Percentiles rank a stretch among this genome's conserved stretches.
Evolutionary conservation across 2,797 vertebrate genomes (phyloP).

Genomic region (Hydrocynus forskahlii): DNA sequence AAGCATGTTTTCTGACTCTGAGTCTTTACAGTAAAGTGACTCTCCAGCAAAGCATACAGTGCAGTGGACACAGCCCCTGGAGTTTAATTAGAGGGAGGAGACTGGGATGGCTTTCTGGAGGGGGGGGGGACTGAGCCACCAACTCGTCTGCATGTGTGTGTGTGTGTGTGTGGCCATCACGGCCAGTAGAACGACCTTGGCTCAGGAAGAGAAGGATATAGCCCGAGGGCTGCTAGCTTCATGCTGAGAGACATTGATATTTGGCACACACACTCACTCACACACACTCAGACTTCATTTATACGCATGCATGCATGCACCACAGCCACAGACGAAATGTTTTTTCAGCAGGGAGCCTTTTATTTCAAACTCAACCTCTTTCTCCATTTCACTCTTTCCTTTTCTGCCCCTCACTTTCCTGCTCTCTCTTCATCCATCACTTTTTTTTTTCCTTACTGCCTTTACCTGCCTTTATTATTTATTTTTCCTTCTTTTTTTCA

Average conservation of each 20-base stretch:
- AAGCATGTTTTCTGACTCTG: background rate
- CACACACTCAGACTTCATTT: constrained; percentile 56
- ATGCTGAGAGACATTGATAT: constrained; percentile 71
- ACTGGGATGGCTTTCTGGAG: background rate
- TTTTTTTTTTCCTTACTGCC: constrained; percentile 3
- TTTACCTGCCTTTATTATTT: constrained; percentile 7
- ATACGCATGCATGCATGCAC: constrained; percentile 62
- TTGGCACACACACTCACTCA: constrained; percentile 57
- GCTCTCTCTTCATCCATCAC: constrained; percentile 21
- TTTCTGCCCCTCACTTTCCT: background rate
- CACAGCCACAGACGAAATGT: background rate
- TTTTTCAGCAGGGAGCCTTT: background rate
- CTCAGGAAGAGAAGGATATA: constrained; percentile 67
- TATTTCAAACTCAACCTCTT: constrained; percentile 29
- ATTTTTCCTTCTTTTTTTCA: background rate
- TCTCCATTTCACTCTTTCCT: background rate
- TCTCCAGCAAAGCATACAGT: background rate
- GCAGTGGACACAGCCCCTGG: background rate
- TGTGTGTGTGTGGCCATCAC: constrained; percentile 62
- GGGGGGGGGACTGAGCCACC: constrained; percentile 12
- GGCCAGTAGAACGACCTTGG: constrained; percentile 73
- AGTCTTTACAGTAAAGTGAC: constrained; percentile 9
- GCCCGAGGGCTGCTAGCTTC: constrained; percentile 65
- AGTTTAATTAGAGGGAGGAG: constrained; percentile 32
- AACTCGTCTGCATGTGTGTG: constrained; percentile 10